Conservation (phyloP, 2,888 invertebrate species). For the Caenorhabditis auriculariae region DNA sequence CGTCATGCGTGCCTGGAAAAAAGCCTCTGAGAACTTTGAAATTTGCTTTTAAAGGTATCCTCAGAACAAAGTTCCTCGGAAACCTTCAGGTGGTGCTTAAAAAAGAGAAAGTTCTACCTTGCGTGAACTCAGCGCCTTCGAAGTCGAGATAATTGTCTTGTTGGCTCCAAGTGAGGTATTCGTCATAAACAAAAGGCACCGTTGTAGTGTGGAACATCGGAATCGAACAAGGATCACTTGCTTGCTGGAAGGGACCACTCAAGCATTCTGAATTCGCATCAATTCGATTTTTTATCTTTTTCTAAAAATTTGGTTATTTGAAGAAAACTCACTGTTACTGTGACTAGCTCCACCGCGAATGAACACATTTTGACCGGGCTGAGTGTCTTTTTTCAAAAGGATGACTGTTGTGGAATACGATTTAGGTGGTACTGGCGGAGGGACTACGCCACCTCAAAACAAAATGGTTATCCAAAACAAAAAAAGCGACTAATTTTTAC, state of each 20-base stretch:
- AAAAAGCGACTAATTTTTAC: slow-evolving; percentile 1
- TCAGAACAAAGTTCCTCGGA: neutral
- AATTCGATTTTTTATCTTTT: slow-evolving; percentile 21
- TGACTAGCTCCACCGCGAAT: slow-evolving; percentile 64
- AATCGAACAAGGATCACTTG: slow-evolving; percentile 50
- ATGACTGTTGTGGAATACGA: slow-evolving; percentile 64
- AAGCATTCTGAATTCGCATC: slow-evolving; percentile 61
- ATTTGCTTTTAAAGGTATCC: no score
- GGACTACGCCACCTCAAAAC: slow-evolving; percentile 15
- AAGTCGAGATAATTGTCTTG: slow-evolving; percentile 55
- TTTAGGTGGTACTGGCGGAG: slow-evolving; percentile 28
- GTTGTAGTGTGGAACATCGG: slow-evolving; percentile 52
- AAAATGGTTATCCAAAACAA: neutral
- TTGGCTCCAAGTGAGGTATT: slow-evolving; percentile 54
- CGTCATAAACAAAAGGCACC: slow-evolving; percentile 41
- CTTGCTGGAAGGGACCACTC: slow-evolving; percentile 55
- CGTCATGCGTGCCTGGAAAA: slow-evolving; percentile 53
- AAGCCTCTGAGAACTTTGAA: no score
- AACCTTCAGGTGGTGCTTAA: no score
- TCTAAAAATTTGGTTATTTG: neutral
- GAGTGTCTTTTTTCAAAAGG: slow-evolving; percentile 56
- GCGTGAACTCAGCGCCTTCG: slow-evolving; percentile 52
- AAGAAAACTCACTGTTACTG: neutral
- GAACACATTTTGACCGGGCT: slow-evolving; percentile 66
- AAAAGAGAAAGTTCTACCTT: slow-evolving; percentile 32